phyloP scores from a whole-genome alignment of 2,888 invertebrate species.

The Osmoderma eremita region DNA sequence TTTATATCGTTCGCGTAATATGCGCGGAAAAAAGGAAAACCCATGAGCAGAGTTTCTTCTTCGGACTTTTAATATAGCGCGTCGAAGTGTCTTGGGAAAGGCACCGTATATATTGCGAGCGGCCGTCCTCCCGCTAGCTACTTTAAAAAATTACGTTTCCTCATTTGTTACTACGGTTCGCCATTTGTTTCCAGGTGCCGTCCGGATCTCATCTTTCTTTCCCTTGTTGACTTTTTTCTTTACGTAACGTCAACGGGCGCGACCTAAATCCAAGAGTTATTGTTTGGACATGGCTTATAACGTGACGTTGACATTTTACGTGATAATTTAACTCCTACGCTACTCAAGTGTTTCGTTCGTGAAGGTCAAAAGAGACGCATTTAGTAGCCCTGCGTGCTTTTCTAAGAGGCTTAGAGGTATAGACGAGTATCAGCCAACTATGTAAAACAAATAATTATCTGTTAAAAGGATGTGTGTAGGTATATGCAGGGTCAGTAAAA shows the following conservation, averaged over 20 bases:
- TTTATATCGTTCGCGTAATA: conserved; percentile 20
- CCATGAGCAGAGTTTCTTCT: conserved; percentile 8
- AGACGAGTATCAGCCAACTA: too few species aligned
- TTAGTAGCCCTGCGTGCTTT: conserved; percentile 12
- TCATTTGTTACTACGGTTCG: conserved; percentile 4
- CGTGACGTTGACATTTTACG: conserved; percentile 5
- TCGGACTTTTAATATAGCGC: conserved; percentile 25
- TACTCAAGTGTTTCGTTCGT: conserved; percentile 9
- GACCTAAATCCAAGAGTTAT: conserved; percentile 19
- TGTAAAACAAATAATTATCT: too few species aligned
- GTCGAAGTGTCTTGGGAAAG: conserved; percentile 12
- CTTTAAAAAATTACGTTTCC: conserved; percentile 33
- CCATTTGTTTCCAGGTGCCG: conserved; percentile 31
- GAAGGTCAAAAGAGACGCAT: conserved; percentile 9
- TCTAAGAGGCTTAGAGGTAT: too few species aligned
- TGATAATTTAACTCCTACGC: conserved; percentile 16
- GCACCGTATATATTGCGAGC: conserved; percentile 4
- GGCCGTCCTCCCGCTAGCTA: conserved; percentile 21
- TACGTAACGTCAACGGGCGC: neutral
- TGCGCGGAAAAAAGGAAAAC: neutral
- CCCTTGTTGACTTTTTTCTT: conserved; percentile 14
- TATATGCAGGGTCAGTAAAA: too few species aligned
- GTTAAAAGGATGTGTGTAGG: too few species aligned
- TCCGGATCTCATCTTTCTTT: conserved; percentile 22
- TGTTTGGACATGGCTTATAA: conserved; percentile 12